Evolutionary conservation across 2,888 invertebrate genomes (phyloP).

Genomic region (Microctonus brassicae): DNA sequence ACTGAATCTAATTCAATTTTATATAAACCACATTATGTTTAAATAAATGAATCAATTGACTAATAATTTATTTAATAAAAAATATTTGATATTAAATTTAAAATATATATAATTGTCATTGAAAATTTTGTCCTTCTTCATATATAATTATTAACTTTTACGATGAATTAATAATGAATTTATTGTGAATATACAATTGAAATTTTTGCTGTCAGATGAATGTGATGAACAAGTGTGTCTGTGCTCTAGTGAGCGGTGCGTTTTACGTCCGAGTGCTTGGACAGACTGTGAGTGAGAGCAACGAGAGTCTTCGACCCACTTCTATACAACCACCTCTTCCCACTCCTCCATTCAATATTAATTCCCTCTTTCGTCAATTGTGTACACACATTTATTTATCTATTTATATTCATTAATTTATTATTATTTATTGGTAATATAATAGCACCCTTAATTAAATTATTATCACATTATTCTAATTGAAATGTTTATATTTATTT

Average conservation of each 20-base stretch:
- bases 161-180: background rate
- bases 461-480: too few species aligned
- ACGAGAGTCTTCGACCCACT: conserved; percentile 67
- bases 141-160: background rate
- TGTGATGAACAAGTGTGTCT: conserved; percentile 62
- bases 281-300: conserved; percentile 42
- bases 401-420: too few species aligned
- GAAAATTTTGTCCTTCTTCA: too few species aligned
- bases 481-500: too few species aligned
- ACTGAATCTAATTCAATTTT: background rate
- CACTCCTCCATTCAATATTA: background rate
- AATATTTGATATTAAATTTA: background rate
- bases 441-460: background rate
- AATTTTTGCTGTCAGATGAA: conserved; percentile 35
- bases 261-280: conserved; percentile 41
- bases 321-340: conserved; percentile 53
- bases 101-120: background rate
- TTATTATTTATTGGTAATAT: too few species aligned
- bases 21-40: background rate
- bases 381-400: background rate
- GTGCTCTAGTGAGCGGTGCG: conserved; percentile 44
- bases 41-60: background rate
- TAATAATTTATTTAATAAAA: background rate
- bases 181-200: background rate
- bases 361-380: background rate